A percentile compares a stretch with the other conserved stretches of the same genome.
phyloP scores from a whole-genome alignment of 2,797 vertebrate species.

The Alauda arvensis region DNA sequence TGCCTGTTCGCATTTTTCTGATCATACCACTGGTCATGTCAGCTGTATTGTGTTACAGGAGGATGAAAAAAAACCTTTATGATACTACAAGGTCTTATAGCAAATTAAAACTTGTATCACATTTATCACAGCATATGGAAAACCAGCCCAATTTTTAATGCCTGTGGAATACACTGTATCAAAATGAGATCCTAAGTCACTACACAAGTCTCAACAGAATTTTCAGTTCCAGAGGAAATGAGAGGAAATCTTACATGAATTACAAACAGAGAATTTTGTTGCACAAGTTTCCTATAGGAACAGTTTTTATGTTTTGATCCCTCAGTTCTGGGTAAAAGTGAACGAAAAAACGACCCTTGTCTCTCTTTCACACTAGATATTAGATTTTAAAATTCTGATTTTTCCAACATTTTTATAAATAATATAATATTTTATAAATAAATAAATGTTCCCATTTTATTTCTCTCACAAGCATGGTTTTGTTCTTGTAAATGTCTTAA shows the following conservation, averaged over 20 bases:
- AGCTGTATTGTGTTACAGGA: neutral
- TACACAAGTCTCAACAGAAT: neutral
- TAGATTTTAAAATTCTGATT: neutral
- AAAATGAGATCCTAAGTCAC: neutral
- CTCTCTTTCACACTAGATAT: neutral
- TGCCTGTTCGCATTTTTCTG: neutral
- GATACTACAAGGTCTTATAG: neutral
- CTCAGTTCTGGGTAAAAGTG: neutral
- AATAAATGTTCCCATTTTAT: fast-evolving
- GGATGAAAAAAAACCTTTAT: neutral
- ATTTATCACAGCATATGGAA: neutral
- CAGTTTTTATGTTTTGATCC: neutral
- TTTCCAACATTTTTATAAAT: fast-evolving
- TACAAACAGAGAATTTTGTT: too few relatives aligned
- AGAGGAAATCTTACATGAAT: neutral
- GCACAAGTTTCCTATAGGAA: neutral
- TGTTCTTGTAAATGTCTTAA: neutral
- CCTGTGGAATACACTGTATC: neutral
- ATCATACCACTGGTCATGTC: neutral
- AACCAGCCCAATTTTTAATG: neutral
- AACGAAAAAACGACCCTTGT: neutral
- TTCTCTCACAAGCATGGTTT: neutral
- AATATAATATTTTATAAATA: too few relatives aligned
- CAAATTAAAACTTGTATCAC: neutral
- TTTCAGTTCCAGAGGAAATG: neutral